These are phyloP conservation scores for Ctenopoma multispine DNA, from an alignment of 2,797 vertebrate species.

Conservation along the genomic window DNA sequence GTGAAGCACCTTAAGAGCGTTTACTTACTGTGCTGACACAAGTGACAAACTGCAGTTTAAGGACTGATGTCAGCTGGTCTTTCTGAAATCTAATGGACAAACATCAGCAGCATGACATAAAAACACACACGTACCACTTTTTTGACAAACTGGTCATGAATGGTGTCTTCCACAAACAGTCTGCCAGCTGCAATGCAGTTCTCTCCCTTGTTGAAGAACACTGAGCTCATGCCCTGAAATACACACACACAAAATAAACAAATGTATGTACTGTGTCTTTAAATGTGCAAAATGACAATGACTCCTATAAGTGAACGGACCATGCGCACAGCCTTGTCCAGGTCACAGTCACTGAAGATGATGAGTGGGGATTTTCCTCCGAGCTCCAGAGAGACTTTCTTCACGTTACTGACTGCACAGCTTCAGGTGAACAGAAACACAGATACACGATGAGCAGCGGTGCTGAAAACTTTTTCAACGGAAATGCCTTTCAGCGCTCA, in stretches of 20 bases:
- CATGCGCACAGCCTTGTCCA: conserved; percentile 91
- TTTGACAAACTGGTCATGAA: conserved; percentile 88
- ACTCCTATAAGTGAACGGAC: too few species aligned
- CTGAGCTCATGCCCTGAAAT: conserved; percentile 90
- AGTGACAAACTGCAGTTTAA: too few species aligned
- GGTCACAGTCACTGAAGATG: conserved; percentile 91
- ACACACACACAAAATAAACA: conserved; percentile 20
- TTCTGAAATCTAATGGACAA: too few species aligned
- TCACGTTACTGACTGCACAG: conserved; percentile 90
- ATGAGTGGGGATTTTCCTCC: conserved; percentile 93
- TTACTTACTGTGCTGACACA: too few species aligned
- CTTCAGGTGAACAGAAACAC: conserved; percentile 63
- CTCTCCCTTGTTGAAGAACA: conserved; percentile 95
- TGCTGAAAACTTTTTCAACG: not conserved
- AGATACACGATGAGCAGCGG: not conserved
- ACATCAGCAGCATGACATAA: not conserved
- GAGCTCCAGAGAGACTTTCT: conserved; percentile 92
- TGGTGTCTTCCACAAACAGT: conserved; percentile 88
- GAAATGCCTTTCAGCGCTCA: conserved; percentile 44
- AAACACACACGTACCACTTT: conserved; percentile 84
- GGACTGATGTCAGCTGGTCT: too few species aligned
- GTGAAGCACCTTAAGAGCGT: too few species aligned
- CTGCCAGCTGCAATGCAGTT: conserved; percentile 93
- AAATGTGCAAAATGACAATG: too few species aligned
- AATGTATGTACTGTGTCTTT: too few species aligned